Evolutionary conservation across 1,140 invertebrate species (phyloP).

Genomic region (Ectropis grisescens): DNA sequence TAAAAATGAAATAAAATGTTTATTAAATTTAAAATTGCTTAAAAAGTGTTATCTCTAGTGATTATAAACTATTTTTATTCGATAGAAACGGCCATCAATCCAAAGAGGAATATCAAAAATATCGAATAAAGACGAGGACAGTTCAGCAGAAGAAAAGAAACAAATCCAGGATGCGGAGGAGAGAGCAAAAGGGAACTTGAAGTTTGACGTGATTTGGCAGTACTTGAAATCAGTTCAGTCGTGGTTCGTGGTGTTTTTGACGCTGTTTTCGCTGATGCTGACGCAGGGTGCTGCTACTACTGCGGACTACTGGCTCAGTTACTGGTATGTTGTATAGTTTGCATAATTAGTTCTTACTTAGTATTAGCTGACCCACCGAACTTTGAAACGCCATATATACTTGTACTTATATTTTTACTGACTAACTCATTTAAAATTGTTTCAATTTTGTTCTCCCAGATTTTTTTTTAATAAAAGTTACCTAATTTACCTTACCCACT

Average conservation of each 20-base stretch:
- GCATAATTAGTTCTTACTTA: no score
- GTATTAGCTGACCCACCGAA: no score
- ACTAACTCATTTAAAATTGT: conserved; percentile 15
- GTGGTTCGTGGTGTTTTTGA: conserved; percentile 67
- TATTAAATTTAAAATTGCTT: no score
- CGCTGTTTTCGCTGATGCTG: conserved; percentile 74
- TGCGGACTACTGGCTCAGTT: conserved; percentile 85
- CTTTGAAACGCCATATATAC: no score
- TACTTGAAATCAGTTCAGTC: conserved; percentile 81
- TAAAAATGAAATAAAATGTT: no score
- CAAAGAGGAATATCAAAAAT: conserved; percentile 34
- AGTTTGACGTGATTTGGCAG: conserved; percentile 69
- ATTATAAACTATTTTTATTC: no score
- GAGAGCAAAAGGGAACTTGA: conserved; percentile 71
- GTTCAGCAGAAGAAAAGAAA: conserved; percentile 40
- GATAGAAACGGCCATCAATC: conserved; percentile 16
- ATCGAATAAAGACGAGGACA: conserved; percentile 39
- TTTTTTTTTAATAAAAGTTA: no score
- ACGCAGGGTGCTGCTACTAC: conserved; percentile 79
- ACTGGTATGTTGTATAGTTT: no score
- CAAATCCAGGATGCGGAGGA: conserved; percentile 63
- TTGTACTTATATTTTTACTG: no score
- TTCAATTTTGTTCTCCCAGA: no score
- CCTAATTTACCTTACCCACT: no score
- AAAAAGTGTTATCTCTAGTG: no score